Base-by-base conservation (phyloP, 2,113 vertebrate genomes). In the Spheniscus mendiculus region DNA sequence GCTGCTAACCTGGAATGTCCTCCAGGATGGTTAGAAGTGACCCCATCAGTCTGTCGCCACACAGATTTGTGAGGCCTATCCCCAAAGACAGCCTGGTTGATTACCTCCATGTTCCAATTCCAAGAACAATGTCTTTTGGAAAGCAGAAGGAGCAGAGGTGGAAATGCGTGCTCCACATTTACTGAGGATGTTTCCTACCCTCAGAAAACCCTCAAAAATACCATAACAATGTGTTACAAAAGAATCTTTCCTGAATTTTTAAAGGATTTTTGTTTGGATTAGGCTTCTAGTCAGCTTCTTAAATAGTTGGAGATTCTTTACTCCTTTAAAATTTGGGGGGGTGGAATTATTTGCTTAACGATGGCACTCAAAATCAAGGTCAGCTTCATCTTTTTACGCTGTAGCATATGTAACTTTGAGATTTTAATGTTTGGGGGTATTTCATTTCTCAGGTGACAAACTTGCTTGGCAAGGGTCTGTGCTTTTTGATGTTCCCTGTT, bases 21-120 rank as follows among this genome's bases (percentile, higher is more conserved):
- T 96, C 32, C 50, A 56, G 70, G 72, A 62, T 89, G 55, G 25
- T 87, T 87, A 44, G 59, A 49, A 72, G 69, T 94, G 87, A 90
- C 83, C 70, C 63, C 34, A 44, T 83, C 83, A 62, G n/a, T 83
- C 19, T 90, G n/a, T 79, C n/a, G 40, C 72, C 66, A 3, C 66
- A 8, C 5, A 78, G 61, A 40, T 34, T 50, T 63, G 59, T 79
- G 74, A 94, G 20, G n/a, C 38, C 50, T 90, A 32, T 73, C 83
- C 79, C 25, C 65, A 70, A 63, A 86, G 47, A 4, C 66, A 94
- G 45, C 18, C 61, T 80, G 42, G 49, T 58, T 90, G 20, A 74
- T 95, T 93, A 53, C 50, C 62, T 87, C 45, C 36, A 5, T 5
- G 23, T 34, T 87, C 20, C 25, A 52, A 2, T 69, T 79, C 42